Evolutionary conservation across 1,140 invertebrate genomes (phyloP).

Genomic region (Heliconius eleuchia): DNA sequence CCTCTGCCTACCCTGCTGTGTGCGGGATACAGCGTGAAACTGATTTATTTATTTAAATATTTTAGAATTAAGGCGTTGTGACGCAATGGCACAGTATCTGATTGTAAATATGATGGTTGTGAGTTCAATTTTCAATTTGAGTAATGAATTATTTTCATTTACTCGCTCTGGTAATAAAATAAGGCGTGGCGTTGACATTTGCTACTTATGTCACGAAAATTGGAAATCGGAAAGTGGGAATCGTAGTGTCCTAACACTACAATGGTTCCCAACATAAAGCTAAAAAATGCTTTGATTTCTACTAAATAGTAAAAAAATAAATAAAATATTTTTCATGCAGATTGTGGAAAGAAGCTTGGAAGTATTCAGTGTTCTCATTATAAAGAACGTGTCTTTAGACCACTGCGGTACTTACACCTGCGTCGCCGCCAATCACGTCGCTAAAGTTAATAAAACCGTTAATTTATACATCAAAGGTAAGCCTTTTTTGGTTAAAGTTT

Average conservation of each 20-base stretch:
- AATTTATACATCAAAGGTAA: slow-evolving; percentile 92
- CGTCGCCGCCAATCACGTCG: slow-evolving; percentile 92
- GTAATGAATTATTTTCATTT: no score
- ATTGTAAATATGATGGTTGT: background rate
- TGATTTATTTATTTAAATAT: background rate
- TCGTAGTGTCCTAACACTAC: no score
- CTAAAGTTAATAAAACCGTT: slow-evolving; percentile 91
- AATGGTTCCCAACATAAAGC: no score
- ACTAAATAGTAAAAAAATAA: background rate
- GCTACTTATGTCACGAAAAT: no score
- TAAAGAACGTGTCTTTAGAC: slow-evolving; percentile 88
- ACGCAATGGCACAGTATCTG: no score
- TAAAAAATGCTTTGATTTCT: background rate
- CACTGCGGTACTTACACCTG: slow-evolving; percentile 95
- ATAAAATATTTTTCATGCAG: slow-evolving; percentile 34
- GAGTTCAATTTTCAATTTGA: background rate
- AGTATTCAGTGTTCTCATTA: slow-evolving; percentile 89
- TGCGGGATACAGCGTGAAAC: no score
- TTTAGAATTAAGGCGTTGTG: background rate
- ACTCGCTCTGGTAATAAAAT: no score
- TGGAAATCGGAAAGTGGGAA: no score
- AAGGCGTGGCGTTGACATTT: no score
- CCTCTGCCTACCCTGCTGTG: no score
- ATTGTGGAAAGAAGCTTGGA: slow-evolving; percentile 83
- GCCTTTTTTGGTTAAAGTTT: background rate